These are phyloP conservation scores for Drosophila lowei DNA, from an alignment of 1,140 invertebrate genomes.

Conservation along the genomic window DNA sequence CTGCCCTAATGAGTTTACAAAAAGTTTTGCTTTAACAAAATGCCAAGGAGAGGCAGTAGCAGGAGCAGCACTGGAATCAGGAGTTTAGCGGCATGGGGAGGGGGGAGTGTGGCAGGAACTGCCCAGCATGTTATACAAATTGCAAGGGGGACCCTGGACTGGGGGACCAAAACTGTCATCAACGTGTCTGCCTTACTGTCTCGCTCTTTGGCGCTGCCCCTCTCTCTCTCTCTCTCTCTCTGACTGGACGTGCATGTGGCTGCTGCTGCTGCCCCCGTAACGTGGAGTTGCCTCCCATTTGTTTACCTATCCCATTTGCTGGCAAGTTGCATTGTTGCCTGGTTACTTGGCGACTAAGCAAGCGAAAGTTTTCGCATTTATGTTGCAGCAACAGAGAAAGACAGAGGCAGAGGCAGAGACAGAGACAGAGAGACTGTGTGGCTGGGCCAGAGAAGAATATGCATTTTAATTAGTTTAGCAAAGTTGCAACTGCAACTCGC, in stretches of 20 bases:
- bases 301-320: slow-evolving; percentile 60
- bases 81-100: not conserved
- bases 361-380: slow-evolving; percentile 77
- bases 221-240: no score
- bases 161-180: slow-evolving; percentile 76
- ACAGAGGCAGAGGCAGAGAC: not conserved
- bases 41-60: slow-evolving; percentile 22
- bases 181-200: slow-evolving; percentile 55
- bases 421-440: not conserved
- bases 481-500: slow-evolving; percentile 54
- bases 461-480: slow-evolving; percentile 80
- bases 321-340: slow-evolving; percentile 59
- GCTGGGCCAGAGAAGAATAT: slow-evolving; percentile 51
- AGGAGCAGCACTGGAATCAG: slow-evolving; percentile 1
- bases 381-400: slow-evolving; percentile 43
- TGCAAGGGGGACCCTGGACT: slow-evolving; percentile 46
- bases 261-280: slow-evolving; percentile 21
- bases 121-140: slow-evolving; percentile 79
- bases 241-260: slow-evolving; percentile 30
- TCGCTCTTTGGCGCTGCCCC: slow-evolving; percentile 1
- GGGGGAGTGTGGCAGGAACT: slow-evolving; percentile 36
- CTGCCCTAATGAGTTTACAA: slow-evolving; percentile 80
- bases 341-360: slow-evolving; percentile 56
- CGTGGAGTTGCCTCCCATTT: slow-evolving; percentile 55
- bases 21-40: slow-evolving; percentile 76